These are phyloP conservation scores for Pomatorhinus ruficollis DNA, from an alignment of 2,113 vertebrate genomes.

Conservation along the genomic window DNA sequence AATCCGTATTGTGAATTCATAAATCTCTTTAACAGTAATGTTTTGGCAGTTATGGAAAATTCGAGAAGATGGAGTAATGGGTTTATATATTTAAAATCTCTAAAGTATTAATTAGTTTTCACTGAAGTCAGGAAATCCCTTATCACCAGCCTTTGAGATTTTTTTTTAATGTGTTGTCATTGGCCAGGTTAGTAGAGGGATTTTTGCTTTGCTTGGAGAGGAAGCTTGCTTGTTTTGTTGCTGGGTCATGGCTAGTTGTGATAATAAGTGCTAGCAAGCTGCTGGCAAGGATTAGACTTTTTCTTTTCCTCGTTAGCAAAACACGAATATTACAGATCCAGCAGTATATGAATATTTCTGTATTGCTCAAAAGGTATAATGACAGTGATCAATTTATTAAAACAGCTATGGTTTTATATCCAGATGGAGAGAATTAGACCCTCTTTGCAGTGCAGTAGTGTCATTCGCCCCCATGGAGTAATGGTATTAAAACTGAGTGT, in stretches of 20 bases:
- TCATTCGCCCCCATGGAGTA: fast-evolving
- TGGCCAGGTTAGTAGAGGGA: slow-evolving; percentile 38
- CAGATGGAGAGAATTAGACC: background rate
- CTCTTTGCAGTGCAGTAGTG: background rate
- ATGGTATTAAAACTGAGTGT: background rate
- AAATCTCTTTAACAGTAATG: slow-evolving; percentile 15
- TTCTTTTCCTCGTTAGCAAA: slow-evolving; percentile 69
- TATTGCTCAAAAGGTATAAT: slow-evolving; percentile 17
- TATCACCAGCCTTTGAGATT: slow-evolving; percentile 28
- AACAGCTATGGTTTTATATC: background rate
- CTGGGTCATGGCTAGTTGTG: slow-evolving; percentile 78
- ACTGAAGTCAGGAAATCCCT: slow-evolving; percentile 15
- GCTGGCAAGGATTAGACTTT: slow-evolving; percentile 59
- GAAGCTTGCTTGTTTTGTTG: slow-evolving; percentile 72
- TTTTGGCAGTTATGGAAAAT: slow-evolving; percentile 8
- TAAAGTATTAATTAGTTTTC: slow-evolving; percentile 21
- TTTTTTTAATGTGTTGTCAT: slow-evolving; percentile 47
- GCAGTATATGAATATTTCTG: background rate
- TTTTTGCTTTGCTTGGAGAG: slow-evolving; percentile 60
- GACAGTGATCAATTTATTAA: background rate
- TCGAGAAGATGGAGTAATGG: background rate
- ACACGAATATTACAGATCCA: slow-evolving; percentile 13
- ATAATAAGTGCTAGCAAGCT: slow-evolving; percentile 69
- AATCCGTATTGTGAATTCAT: slow-evolving; percentile 28
- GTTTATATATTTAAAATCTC: slow-evolving; percentile 10